Evolutionary conservation across 2,797 vertebrate genomes (phyloP), one percentile per base, ranked within the genome.

Genomic region (Taeniopygia guttata): DNA sequence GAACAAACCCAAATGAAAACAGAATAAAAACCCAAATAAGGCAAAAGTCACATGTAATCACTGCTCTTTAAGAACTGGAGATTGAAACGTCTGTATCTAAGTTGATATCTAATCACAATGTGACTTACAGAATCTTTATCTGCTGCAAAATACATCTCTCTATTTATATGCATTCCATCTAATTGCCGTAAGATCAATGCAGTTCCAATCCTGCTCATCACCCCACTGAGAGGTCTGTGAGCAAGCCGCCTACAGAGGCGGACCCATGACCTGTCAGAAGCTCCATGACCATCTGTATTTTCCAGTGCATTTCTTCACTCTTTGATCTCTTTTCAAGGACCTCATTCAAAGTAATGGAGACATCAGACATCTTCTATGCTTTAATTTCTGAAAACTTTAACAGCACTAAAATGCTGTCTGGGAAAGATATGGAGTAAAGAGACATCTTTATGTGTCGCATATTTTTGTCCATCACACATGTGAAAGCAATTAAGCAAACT

Each of bases 191-290:
- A 56, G 23, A 69, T 38, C 56, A 43, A 25, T 38, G 14, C 6
- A 34, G 18, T 59, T 60, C 29, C 13, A 12, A 23, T 17, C 13
- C 29, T 62, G 15, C 26, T 27, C 5, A 45, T 36, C 20, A 46
- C 5, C 10, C 19, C 22, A 42, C 10, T 22, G 23, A 45, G 36
- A 20, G 5, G 5, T 0, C 1, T 38, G n/a, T 36, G 9, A 83
- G 17, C 4, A 9, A 83, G 11, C 4, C 40, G 11, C 38, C 18
- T 42, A 2, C 1, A 2, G 16, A 23, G 7, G 1, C 45, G 38
- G 66, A 52, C 30, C 12, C 30, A 12, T 54, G 63, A 79, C 45
- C 46, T 59, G 23, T 38, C 42, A 58, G 11, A 32, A 59, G 10
- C 8, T 43, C 26, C 49, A 16, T 3, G 23, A 32, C 40, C 9